phyloP scores from a whole-genome alignment of 2,888 invertebrate genomes.

The Agrochola macilenta region DNA sequence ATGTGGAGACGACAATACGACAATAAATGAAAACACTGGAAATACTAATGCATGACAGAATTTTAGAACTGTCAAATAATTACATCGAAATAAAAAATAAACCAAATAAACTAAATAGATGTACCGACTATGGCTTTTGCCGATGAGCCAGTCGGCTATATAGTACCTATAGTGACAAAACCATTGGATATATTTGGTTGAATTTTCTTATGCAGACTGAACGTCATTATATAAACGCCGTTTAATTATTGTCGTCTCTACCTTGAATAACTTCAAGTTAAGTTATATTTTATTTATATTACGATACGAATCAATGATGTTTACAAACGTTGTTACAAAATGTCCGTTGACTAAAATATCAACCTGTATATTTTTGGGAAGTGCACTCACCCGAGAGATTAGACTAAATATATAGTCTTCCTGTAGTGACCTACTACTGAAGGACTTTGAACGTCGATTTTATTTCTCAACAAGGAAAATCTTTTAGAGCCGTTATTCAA shows the following conservation, averaged over 20 bases:
- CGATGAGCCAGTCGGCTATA: no score
- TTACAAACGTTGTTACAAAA: neutral
- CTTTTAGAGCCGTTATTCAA: constrained; percentile 6
- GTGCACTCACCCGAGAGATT: constrained; percentile 79
- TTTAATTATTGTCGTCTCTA: neutral
- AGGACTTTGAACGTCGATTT: constrained; percentile 43
- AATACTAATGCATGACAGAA: neutral
- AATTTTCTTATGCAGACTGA: neutral
- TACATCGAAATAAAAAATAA: neutral
- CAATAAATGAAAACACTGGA: neutral
- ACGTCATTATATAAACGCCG: neutral
- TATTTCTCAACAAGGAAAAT: constrained; percentile 43
- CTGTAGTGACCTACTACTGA: constrained; percentile 72
- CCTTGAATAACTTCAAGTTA: neutral
- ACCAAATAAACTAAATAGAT: neutral
- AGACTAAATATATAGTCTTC: constrained; percentile 70
- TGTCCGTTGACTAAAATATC: constrained; percentile 19
- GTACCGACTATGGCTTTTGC: no score
- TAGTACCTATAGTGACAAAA: neutral
- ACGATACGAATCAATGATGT: neutral
- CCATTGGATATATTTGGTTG: neutral
- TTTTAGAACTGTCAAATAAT: neutral
- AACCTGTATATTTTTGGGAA: constrained; percentile 72
- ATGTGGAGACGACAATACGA: neutral
- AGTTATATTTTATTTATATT: neutral